phyloP scores from a whole-genome alignment of 2,113 vertebrate genomes.

The Edolisoma coerulescens region DNA sequence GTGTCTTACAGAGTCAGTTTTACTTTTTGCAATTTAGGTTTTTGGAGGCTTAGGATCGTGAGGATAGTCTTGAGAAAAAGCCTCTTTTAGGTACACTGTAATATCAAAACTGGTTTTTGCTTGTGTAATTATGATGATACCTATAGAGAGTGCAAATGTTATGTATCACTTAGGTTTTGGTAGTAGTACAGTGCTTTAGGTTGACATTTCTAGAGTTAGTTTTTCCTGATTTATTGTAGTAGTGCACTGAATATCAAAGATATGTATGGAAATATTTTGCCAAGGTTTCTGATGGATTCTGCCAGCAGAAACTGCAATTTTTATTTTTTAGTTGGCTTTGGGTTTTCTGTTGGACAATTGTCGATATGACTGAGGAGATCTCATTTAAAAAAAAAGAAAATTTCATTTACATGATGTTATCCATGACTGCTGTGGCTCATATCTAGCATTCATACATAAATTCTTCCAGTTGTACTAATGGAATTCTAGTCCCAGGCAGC shows the following conservation, averaged over 20 bases:
- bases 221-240: not conserved
- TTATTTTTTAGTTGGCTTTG: not conserved
- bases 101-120: not conserved
- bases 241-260: not conserved
- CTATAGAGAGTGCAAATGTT: not conserved
- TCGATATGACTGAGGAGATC: not conserved
- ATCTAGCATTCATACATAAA: conserved; percentile 3
- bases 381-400: not conserved
- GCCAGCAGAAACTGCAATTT: not conserved
- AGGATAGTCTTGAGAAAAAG: not conserved
- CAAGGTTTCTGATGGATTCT: not conserved
- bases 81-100: not conserved
- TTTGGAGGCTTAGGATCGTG: not conserved
- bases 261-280: not conserved
- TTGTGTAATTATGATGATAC: not conserved
- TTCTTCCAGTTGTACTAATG: conserved; percentile 40
- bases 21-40: not conserved
- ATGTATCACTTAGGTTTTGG: not conserved
- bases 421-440: not conserved
- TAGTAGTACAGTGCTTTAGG: not conserved
- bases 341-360: not conserved
- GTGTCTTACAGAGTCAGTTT: not conserved
- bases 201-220: not conserved
- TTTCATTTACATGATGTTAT: not conserved
- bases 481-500: conserved; percentile 59